Evolutionary conservation across 2,797 vertebrate genomes (phyloP), one percentile per base, ranked within the genome.

Genomic region (Enteromius paludinosus): DNA sequence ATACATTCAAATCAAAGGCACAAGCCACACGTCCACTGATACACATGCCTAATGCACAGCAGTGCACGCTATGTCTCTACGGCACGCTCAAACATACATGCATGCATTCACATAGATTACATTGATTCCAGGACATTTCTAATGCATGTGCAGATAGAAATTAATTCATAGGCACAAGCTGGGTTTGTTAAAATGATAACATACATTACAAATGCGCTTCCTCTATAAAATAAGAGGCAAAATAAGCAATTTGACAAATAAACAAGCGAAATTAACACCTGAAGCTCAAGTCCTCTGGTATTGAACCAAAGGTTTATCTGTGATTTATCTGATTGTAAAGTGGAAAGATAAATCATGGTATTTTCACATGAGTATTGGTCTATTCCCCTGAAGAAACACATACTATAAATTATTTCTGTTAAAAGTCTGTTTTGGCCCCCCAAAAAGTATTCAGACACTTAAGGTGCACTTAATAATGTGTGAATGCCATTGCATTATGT

Each of bases 301-400:
- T 93, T 94, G 90, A 93, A 94, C 94, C 90, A 90, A 83, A 90
- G 78, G 81, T 2, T 41, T 41, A 41, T 91, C 89, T 91, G 90
- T 91, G 87, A 87, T 89, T 90, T 89, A 88, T 92, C 91, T 92
- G 92, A 93, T 90, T 35, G 90, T 90, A 90, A 83, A 87, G 90
- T 45, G 87, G 83, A 89, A 88, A 18, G 75, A 64, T 65, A 89
- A 90, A 91, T 93, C 90, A 93, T 93, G 92, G 88, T 91, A 74
- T 12, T 43, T 87, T 81, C 87, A 85, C 90, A 28, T 91, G 88
- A 83, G 92, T 92, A 88, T 78, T 88, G 91, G 88, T 86, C 87
- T 88, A 56, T 15, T 30, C 6, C 49, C 3, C 6, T 56, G 6
- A 73, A 56, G 20, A 73, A 73, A 43, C 12, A 43, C 38, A 41